A percentile compares a stretch with the other conserved stretches of the same genome.
phyloP scores from a whole-genome alignment of 2,797 vertebrate species.

The Hydrocynus forskahlii region DNA sequence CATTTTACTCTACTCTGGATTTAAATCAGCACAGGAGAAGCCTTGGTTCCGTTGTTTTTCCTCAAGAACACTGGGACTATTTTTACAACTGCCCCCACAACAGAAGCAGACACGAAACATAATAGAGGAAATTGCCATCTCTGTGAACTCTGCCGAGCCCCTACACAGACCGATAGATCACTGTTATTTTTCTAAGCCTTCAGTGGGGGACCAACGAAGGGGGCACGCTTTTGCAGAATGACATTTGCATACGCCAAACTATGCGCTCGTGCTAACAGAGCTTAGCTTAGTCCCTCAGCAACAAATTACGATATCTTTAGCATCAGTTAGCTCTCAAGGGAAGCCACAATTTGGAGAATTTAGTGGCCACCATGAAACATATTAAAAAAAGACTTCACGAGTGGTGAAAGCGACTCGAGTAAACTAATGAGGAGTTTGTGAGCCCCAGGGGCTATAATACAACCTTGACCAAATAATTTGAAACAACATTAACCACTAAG shows the following conservation, averaged over 20 bases:
- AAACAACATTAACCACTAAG: slow-evolving; percentile 31
- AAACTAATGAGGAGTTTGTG: slow-evolving; percentile 37
- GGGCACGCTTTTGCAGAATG: slow-evolving; percentile 67
- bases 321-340: slow-evolving; percentile 11
- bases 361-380: slow-evolving; percentile 37
- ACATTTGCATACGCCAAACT: slow-evolving; percentile 70
- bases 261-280: slow-evolving; percentile 52
- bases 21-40: slow-evolving; percentile 74
- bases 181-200: slow-evolving; percentile 74
- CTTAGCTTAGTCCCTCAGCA: not conserved
- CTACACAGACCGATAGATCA: slow-evolving; percentile 77
- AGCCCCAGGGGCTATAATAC: slow-evolving; percentile 23
- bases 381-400: slow-evolving; percentile 27
- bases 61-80: slow-evolving; percentile 73
- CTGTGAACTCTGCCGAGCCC: slow-evolving; percentile 67
- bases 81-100: slow-evolving; percentile 79
- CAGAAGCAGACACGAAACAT: slow-evolving; percentile 76
- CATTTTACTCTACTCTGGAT: slow-evolving; percentile 77
- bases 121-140: slow-evolving; percentile 81
- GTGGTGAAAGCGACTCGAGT: slow-evolving; percentile 7
- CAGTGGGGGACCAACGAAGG: slow-evolving; percentile 63
- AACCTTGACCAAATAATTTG: slow-evolving; percentile 33
- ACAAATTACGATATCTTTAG: slow-evolving; percentile 18
- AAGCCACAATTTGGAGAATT: slow-evolving; percentile 13
- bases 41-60: slow-evolving; percentile 64